A percentile compares a stretch with the other conserved stretches of the same genome.
Evolutionary conservation across 2,888 invertebrate genomes (phyloP).

Genomic region (Drosophila mayaguana): DNA sequence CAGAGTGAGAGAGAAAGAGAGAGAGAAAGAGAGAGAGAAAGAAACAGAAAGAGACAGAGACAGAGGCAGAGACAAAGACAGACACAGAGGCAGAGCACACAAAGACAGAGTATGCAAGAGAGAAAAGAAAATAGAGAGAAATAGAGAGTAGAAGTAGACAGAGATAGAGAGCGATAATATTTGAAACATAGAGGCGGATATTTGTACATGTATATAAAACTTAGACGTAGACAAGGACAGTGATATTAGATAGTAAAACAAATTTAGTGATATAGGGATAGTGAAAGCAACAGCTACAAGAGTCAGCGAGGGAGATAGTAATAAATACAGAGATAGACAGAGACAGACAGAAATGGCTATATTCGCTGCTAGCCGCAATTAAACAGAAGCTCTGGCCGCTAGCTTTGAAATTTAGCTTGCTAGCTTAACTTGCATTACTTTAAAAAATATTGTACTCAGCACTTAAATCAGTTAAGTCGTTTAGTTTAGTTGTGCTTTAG

Average conservation of each 20-base stretch:
- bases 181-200: too few relatives aligned
- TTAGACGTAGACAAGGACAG: background rate
- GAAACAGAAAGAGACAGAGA: background rate
- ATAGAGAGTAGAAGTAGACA: too few relatives aligned
- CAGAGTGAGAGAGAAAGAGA: background rate
- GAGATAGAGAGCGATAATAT: too few relatives aligned
- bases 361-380: background rate
- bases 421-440: background rate
- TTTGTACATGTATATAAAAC: too few relatives aligned
- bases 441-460: background rate
- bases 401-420: background rate
- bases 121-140: too few relatives aligned
- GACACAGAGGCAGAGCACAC: background rate
- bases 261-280: background rate
- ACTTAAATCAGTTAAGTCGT: conserved; percentile 2
- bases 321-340: background rate
- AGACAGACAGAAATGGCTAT: background rate
- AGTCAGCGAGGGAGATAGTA: background rate
- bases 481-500: background rate
- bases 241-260: background rate
- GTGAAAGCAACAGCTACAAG: background rate
- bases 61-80: background rate
- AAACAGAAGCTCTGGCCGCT: background rate
- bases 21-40: background rate
- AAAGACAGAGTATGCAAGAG: background rate